phyloP scores from a whole-genome alignment of 1,140 invertebrate species.

The Atta colombica region DNA sequence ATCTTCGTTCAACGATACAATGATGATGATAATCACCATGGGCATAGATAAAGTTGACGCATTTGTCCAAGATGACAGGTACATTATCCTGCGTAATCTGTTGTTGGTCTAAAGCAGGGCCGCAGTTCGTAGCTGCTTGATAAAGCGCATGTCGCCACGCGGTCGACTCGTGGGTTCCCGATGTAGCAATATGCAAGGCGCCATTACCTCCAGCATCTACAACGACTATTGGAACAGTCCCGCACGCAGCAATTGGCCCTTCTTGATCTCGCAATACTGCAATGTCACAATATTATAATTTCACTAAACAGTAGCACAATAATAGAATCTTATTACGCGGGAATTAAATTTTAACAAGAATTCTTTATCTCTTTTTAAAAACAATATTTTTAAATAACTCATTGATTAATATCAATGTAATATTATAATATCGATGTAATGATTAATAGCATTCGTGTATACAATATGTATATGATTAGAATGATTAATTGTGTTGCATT shows the following conservation, averaged over 20 bases:
- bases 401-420: background rate
- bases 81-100: conserved; percentile 95
- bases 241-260: conserved; percentile 77
- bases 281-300: conserved; percentile 25
- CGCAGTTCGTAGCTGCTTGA: conserved; percentile 92
- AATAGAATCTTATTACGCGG: background rate
- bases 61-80: conserved; percentile 96
- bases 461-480: background rate
- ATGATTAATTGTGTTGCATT: background rate
- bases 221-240: conserved; percentile 78
- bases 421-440: background rate
- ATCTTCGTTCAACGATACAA: background rate
- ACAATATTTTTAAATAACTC: background rate
- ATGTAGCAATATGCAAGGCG: conserved; percentile 81
- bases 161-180: conserved; percentile 80
- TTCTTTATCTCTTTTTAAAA: background rate
- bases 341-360: conserved; percentile 1
- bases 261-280: conserved; percentile 82
- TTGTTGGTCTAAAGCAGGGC: conserved; percentile 92
- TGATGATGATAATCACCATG: conserved; percentile 88
- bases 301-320: background rate
- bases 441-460: background rate
- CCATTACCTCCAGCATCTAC: conserved; percentile 80
- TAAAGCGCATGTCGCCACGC: conserved; percentile 91
- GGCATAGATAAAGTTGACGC: conserved; percentile 94